Evolutionary conservation across 2,113 vertebrate species (phyloP).

Genomic region (Muscicapa adusta): DNA sequence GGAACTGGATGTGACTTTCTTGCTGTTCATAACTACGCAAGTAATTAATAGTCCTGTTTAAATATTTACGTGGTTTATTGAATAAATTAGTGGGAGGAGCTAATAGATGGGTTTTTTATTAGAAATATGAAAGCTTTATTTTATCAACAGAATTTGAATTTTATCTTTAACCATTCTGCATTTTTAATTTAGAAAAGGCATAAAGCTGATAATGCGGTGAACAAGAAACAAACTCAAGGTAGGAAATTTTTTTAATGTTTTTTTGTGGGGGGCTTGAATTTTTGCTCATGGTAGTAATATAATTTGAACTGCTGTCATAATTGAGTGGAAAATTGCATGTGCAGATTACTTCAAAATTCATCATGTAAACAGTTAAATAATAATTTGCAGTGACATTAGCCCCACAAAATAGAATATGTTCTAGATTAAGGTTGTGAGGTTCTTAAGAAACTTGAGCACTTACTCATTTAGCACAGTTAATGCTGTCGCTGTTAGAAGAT

Average conservation of each 20-base stretch:
- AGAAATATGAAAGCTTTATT: background rate
- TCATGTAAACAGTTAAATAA: background rate
- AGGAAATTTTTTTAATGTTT: slow-evolving; percentile 26
- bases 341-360: background rate
- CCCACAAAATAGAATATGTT: background rate
- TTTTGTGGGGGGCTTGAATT: background rate
- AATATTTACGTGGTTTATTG: background rate
- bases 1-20: background rate
- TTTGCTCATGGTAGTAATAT: background rate
- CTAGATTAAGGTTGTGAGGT: background rate
- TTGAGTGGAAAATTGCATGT: background rate
- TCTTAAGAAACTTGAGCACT: background rate
- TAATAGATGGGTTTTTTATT: background rate
- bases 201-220: slow-evolving; percentile 91
- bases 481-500: background rate
- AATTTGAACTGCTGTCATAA: background rate
- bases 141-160: background rate
- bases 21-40: background rate
- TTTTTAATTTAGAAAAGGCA: slow-evolving; percentile 89
- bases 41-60: background rate
- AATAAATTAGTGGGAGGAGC: background rate
- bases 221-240: slow-evolving; percentile 98
- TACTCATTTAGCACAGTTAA: background rate
- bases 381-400: background rate
- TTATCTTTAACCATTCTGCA: slow-evolving; percentile 23